These are phyloP conservation scores for Apodemus agrarius DNA, from an alignment of 2,797 vertebrate genomes.

Conservation along the genomic window DNA sequence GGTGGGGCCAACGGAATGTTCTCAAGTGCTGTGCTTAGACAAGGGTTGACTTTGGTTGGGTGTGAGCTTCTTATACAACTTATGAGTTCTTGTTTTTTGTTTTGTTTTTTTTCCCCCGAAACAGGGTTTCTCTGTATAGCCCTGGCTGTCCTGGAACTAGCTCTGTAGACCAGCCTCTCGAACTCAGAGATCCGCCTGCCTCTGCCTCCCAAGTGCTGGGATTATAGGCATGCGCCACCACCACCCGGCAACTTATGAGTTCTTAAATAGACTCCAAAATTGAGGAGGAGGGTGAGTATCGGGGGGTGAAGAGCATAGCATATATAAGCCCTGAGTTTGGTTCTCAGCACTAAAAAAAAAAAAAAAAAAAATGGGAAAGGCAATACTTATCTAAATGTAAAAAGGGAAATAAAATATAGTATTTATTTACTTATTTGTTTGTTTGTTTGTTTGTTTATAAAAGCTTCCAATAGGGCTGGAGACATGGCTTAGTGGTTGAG, in stretches of 20 bases:
- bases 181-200: too few species aligned
- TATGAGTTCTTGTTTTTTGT: background rate
- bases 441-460: background rate
- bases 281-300: background rate
- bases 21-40: background rate
- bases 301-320: background rate
- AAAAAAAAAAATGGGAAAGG: background rate
- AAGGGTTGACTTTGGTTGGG: background rate
- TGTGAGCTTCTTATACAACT: background rate
- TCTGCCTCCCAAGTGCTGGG: too few species aligned
- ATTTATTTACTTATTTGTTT: background rate
- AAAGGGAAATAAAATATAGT: background rate
- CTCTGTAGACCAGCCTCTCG: too few species aligned
- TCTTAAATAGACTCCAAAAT: constrained; percentile 37
- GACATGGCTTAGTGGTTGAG: background rate
- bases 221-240: too few species aligned
- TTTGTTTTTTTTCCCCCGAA: too few species aligned
- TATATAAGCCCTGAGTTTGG: background rate
- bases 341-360: background rate
- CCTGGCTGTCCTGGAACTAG: too few species aligned
- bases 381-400: constrained; percentile 2
- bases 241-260: background rate
- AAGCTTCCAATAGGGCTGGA: background rate
- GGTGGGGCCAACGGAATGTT: background rate
- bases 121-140: too few species aligned